Conservation (phyloP, 2,797 vertebrate genomes). For the Lepilemur septentrionalis region DNA sequence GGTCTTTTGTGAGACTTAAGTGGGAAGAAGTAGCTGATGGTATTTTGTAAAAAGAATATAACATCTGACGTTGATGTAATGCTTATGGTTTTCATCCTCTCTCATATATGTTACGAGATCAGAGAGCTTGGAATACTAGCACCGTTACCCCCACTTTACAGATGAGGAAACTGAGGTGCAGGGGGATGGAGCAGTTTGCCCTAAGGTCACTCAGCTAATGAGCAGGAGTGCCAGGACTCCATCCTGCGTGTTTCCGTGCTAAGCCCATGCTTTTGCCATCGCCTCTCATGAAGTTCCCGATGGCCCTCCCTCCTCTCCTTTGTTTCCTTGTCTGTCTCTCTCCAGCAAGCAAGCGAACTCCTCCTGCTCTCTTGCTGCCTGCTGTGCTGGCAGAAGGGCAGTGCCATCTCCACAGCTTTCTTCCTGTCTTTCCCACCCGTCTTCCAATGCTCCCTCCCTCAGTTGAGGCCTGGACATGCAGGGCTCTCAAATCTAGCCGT, state of each 20-base stretch:
- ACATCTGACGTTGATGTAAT: background rate
- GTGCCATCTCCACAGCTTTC: conserved; percentile 1
- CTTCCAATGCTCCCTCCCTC: background rate
- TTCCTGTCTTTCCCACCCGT: background rate
- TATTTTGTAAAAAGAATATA: conserved; percentile 37
- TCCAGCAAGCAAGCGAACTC: background rate
- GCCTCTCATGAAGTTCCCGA: background rate
- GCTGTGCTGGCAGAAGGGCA: background rate
- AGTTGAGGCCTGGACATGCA: background rate
- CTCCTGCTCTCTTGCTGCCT: conserved; percentile 14
- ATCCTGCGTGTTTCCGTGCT: background rate
- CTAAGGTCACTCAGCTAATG: background rate
- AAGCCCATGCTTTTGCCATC: background rate
- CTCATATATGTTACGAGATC: background rate
- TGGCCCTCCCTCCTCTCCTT: background rate
- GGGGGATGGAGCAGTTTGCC: background rate
- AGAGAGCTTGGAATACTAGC: background rate
- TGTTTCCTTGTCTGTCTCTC: conserved; percentile 15
- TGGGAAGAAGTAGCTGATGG: background rate
- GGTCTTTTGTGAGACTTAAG: conserved; percentile 19
- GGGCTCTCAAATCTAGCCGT: background rate
- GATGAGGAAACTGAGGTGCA: conserved; percentile 24
- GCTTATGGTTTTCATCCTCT: conserved; percentile 2
- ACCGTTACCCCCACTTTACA: background rate
- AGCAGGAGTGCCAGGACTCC: background rate